Conservation (phyloP, 2,888 invertebrate genomes). For the Stenodema calcarata region DNA sequence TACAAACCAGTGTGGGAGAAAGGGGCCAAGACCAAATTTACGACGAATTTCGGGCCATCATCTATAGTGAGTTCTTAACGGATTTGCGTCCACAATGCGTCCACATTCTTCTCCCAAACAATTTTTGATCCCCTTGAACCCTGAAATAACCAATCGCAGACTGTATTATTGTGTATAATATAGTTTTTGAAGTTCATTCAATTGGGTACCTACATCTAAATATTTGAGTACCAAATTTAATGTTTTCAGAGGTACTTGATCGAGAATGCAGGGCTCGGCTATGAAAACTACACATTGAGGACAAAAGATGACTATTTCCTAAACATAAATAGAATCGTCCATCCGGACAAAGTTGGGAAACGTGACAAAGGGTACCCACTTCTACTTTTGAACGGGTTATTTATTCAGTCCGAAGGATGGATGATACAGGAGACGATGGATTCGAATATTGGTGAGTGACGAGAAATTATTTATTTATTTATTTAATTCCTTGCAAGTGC, state of each 20-base stretch:
- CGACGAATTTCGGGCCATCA: neutral
- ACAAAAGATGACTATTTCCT: conserved; percentile 24
- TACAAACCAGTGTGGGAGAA: conserved; percentile 26
- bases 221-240: too few relatives aligned
- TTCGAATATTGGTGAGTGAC: conserved; percentile 7
- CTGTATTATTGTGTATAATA: too few relatives aligned
- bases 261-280: conserved; percentile 17
- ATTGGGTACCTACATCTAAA: too few relatives aligned
- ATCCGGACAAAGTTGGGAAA: neutral
- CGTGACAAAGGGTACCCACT: conserved; percentile 23
- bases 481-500: too few relatives aligned
- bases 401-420: conserved; percentile 30
- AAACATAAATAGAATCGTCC: conserved; percentile 4
- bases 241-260: conserved; percentile 1
- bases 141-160: too few relatives aligned
- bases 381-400: conserved; percentile 17
- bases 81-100: neutral
- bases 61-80: neutral
- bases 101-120: too few relatives aligned
- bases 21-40: conserved; percentile 13
- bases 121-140: too few relatives aligned
- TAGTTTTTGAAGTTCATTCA: too few relatives aligned
- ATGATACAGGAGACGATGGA: neutral
- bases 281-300: conserved; percentile 22
- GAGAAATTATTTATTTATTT: too few relatives aligned